Evolutionary conservation across 2,797 vertebrate species (phyloP), one percentile per base, ranked within the genome.

Genomic region (Trichosurus vulpecula): DNA sequence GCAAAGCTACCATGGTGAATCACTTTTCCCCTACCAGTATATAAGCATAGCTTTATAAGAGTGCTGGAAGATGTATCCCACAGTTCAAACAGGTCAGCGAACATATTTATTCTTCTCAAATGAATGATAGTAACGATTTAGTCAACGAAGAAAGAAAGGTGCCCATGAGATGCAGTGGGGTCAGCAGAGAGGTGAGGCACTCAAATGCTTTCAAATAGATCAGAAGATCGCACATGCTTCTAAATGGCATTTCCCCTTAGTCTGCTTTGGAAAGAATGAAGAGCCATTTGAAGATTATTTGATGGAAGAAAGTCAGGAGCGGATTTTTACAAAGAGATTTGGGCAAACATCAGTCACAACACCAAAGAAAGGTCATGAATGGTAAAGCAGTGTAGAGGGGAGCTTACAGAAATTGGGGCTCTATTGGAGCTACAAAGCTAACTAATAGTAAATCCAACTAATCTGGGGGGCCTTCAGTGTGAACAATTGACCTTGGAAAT

Each of bases 91-190:
- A 96, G 95, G 93, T 96, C 96, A 96, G 95, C 54, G 92, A 98
- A 96, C 92, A 96, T 97, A 95, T 87, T 95, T 95, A 97, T 98
- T 98, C 97, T 98, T 97, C 91, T 94, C 95, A 96, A 98, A 95
- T 95, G 95, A 98, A 97, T 97, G 97, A 93, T 81, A 90, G 87
- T 61, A 96, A 97, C 96, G 97, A 97, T 93, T 96, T 87, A 95
- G 41, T 93, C 92, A 95, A 93, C 47, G 19, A 74, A 94, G 90
- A 96, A 97, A 94, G 57, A 92, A 89, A 98, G 91, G 93, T 81
- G 54, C 54, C 95, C 27, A 54, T 92, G 95, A 93, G 58, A 87
- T 95, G 58, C 74, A 90, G 74, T 57, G 90, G 94, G 97, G 96
- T 97, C 94, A 97, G 92, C 47, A 91, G 74, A 95, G 94, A 98